Evolutionary conservation across 1,140 invertebrate species (phyloP), one percentile per base, ranked within the genome.

Genomic region (Calliphora vicina): DNA sequence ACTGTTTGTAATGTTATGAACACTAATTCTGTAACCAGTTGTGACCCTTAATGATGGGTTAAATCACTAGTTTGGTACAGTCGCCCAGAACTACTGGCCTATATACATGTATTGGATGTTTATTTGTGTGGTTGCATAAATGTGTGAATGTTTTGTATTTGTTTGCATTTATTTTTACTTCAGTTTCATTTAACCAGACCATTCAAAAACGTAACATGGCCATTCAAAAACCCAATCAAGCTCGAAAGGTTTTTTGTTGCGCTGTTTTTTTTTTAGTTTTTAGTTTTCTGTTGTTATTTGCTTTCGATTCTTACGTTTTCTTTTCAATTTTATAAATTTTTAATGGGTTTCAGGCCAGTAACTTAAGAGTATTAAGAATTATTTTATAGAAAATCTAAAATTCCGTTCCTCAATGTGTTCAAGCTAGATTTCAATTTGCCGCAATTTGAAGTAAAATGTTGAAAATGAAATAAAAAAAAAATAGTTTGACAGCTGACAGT

Each of bases 211-310:
- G 61, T 23, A 67, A 67, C 61, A 67, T 23, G 61, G 61, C 61
- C 61, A 67, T 67, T 67, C 61, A 67, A 67, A 67, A 67, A 67
- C 61, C 61, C 61, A 67, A 67, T 67, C 61, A 67, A 67, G 61
- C 61, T 67, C 23, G 9, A 67, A 67, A 67, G 61, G 61, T 23
- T 67, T 67, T 67, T 67, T 23, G 9, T 23, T n/a, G 8, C 42
- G n/a, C 6, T 61, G 6, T 61, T 61, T 61, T 61, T 57, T 57
- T 57, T 61, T n/a, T 6, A 43, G 5, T 6, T 43, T 43, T 12
- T 50, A 17, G 45, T 67, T 23, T 67, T 67, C 0, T 23, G 20
- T 67, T 67, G 2, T 57, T 57, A 10, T 57, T 57, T 57, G 50
- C 50, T 57, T 57, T 57, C 50, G 50, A 57, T 57, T 57, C 50